phyloP scores from a whole-genome alignment of 2,888 invertebrate species.

The Azorinus chamasolen region DNA sequence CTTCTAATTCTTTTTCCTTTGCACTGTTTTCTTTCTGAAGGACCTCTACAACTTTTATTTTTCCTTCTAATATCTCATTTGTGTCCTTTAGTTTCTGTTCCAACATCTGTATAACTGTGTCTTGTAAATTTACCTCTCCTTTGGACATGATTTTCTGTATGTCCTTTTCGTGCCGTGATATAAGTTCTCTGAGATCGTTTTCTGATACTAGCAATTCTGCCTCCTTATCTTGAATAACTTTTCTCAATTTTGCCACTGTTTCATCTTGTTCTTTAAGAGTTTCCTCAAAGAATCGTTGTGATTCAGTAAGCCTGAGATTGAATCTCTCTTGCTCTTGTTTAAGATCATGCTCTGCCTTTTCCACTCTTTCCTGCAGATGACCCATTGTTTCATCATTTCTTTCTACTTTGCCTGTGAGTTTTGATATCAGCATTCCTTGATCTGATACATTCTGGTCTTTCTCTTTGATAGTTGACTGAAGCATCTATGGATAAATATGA shows the following conservation, averaged over 20 bases:
- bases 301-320: conserved; percentile 76
- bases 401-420: conserved; percentile 81
- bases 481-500: conserved; percentile 81
- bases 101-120: conserved; percentile 80
- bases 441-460: conserved; percentile 78
- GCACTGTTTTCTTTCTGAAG: conserved; percentile 78
- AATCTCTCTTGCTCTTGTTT: conserved; percentile 79
- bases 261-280: conserved; percentile 79
- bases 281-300: conserved; percentile 83
- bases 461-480: conserved; percentile 80
- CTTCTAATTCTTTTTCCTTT: conserved; percentile 77
- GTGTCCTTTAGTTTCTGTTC: conserved; percentile 83
- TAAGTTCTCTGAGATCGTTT: conserved; percentile 78
- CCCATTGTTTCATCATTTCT: conserved; percentile 76
- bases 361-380: conserved; percentile 75
- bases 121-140: conserved; percentile 80
- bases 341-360: conserved; percentile 76
- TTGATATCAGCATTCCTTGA: conserved; percentile 76
- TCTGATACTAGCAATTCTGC: conserved; percentile 75
- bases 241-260: conserved; percentile 71
- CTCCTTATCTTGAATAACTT: conserved; percentile 73
- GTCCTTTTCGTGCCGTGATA: conserved; percentile 80
- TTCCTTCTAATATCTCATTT: conserved; percentile 81
- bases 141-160: conserved; percentile 80
- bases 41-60: conserved; percentile 82